Base-by-base conservation (phyloP, 35 echinoderm and acorn worm species). In the Apostichopus californicus region DNA sequence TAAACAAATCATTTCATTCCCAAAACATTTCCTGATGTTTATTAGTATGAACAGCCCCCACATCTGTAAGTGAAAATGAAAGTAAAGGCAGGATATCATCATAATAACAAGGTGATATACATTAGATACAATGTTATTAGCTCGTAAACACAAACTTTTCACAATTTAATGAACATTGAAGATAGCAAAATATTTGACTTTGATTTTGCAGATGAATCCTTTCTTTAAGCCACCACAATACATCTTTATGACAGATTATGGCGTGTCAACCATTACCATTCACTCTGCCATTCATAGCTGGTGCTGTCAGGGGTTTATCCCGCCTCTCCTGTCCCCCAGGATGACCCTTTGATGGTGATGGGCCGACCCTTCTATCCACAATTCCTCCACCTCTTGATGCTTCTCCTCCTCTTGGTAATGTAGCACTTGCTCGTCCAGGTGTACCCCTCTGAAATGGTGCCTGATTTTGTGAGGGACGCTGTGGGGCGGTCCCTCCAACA, bases 381-480 rank as follows among this genome's bases (percentile, higher is more conserved):
- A 66, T 89, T 24, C 26, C 26, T 28, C 21, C 56, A 17, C 77
- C 72, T 79, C 55, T 78, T 21, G 77, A n/a, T 15, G 60, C 5
- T 89, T 89, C 86, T 11, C 77, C 89, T 60, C 72, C 77, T 54
- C 89, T 78, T 34, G 89, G 89, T 15, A 91, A 61, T 15, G 89
- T 78, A 57, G 89, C 89, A 77, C 89, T 91, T 0, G 89, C 89
- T 54, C 89, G 53, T 22, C 77, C 72, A n/a, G 89, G 89, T 11
- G 59, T 34, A 12, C 89, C 89, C 77, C 89, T 91, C 77, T 91
- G 89, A 91, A 91, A 91, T 72, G 86, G 60, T 78, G 89, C 89
- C 61, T 91, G 89, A 73, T 91, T 91, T 23, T 90, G 66, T 6
- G 88, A 70, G 70, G 56, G 23, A 17, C 88, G 66, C 34, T 90